Percentiles rank a stretch among this genome's conserved stretches.
These are phyloP conservation scores for Ceratosolen solmsi DNA, from an alignment of 1,140 invertebrate species.

Conservation along the genomic window DNA sequence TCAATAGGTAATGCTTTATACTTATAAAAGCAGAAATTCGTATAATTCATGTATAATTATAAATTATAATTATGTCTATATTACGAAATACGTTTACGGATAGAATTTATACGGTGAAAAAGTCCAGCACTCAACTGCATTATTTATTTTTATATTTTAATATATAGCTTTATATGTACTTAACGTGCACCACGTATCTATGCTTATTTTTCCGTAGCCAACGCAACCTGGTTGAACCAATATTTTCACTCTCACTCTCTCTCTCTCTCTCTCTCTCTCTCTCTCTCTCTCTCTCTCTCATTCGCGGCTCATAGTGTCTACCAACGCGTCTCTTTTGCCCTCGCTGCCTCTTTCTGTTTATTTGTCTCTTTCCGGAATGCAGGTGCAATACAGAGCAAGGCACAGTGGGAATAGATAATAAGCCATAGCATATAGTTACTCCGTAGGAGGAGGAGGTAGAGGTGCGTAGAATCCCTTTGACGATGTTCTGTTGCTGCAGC, in stretches of 20 bases:
- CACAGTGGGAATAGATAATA: constrained; percentile 63
- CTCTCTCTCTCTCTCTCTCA: neutral
- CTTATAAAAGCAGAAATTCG: too few species aligned
- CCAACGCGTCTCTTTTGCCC: too few species aligned
- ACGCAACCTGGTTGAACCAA: neutral
- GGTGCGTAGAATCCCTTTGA: constrained; percentile 19
- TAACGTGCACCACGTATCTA: neutral
- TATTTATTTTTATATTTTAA: too few species aligned
- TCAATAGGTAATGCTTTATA: too few species aligned
- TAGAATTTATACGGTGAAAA: too few species aligned
- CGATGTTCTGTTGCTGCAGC: neutral
- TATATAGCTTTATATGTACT: too few species aligned
- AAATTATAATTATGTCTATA: too few species aligned
- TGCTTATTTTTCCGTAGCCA: neutral
- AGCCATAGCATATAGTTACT: constrained; percentile 42
- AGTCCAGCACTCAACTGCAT: too few species aligned
- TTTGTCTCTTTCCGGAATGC: neutral
- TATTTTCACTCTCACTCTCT: neutral
- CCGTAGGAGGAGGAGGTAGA: neutral
- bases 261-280: neutral
- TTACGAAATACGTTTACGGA: neutral
- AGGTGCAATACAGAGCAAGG: neutral
- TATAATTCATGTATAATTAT: too few species aligned
- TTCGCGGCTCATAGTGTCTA: too few species aligned
- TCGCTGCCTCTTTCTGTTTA: neutral